Percentiles rank a stretch among this genome's conserved stretches.
Conservation (phyloP, 2,888 invertebrate genomes). For the Ceramica pisi region DNA sequence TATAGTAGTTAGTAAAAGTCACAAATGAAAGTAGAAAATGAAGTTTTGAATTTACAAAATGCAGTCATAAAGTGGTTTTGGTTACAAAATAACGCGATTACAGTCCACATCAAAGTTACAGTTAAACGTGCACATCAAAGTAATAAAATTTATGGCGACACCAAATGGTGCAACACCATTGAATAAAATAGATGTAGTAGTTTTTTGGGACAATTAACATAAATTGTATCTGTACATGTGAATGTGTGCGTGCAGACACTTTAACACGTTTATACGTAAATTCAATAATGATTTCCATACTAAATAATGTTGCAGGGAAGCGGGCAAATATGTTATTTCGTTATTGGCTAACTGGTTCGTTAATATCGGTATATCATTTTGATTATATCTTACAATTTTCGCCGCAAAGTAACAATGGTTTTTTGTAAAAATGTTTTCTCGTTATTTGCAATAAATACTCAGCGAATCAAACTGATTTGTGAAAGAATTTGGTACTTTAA, state of each 20-base stretch:
- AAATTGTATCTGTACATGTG: constrained; percentile 26
- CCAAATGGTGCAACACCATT: constrained; percentile 43
- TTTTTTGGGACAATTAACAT: constrained; percentile 47
- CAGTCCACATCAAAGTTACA: constrained; percentile 33
- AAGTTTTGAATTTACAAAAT: too few relatives aligned
- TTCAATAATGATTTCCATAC: constrained; percentile 48
- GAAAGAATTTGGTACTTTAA: constrained; percentile 1
- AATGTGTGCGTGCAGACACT: constrained; percentile 36
- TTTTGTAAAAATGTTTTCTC: background rate
- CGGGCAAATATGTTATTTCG: constrained; percentile 1
- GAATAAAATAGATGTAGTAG: constrained; percentile 47
- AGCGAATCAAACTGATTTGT: background rate
- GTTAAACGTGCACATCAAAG: constrained; percentile 27
- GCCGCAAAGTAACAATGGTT: background rate
- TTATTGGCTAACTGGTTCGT: background rate
- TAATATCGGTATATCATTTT: background rate
- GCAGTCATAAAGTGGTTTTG: background rate
- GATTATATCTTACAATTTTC: background rate
- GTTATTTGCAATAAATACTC: too few relatives aligned
- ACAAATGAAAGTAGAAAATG: background rate
- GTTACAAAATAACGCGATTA: constrained; percentile 20
- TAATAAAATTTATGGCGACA: constrained; percentile 55
- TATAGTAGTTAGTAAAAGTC: too few relatives aligned
- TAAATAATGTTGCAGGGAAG: constrained; percentile 36
- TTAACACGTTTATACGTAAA: constrained; percentile 35